Evolutionary conservation across 2,113 vertebrate genomes (phyloP).

Genomic region (Forbesichthys papilliferus): DNA sequence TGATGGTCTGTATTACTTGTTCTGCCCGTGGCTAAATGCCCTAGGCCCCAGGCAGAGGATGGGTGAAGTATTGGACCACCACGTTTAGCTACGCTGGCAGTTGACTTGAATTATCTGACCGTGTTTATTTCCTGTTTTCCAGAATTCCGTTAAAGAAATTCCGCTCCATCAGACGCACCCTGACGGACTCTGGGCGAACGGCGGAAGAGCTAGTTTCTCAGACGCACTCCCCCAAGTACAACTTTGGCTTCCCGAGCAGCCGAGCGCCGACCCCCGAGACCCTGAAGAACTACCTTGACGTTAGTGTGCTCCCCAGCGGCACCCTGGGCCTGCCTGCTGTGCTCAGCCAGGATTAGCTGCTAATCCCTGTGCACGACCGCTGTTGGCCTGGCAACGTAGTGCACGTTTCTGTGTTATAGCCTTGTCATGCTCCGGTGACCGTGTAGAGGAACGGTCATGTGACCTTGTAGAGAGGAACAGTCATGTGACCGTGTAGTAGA

Average conservation of each 20-base stretch:
- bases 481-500: too few species aligned
- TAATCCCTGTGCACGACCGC: too few species aligned
- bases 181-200: constrained; percentile 74
- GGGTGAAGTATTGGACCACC: background rate
- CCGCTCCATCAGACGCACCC: constrained; percentile 80
- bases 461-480: too few species aligned
- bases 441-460: background rate
- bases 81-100: background rate
- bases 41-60: too few species aligned
- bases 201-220: constrained; percentile 70
- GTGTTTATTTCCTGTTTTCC: constrained; percentile 13
- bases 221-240: constrained; percentile 75
- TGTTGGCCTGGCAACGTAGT: background rate
- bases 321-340: background rate
- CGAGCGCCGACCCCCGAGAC: constrained; percentile 82
- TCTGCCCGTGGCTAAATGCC: too few species aligned
- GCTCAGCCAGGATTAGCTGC: background rate
- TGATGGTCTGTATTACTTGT: too few species aligned
- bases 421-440: background rate
- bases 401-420: background rate
- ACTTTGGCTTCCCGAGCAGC: constrained; percentile 72
- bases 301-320: constrained; percentile 63
- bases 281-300: constrained; percentile 90
- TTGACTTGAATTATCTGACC: background rate
- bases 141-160: constrained; percentile 89